These are phyloP conservation scores for Campoletis raptor DNA, from an alignment of 2,888 invertebrate species.

Conservation along the genomic window DNA sequence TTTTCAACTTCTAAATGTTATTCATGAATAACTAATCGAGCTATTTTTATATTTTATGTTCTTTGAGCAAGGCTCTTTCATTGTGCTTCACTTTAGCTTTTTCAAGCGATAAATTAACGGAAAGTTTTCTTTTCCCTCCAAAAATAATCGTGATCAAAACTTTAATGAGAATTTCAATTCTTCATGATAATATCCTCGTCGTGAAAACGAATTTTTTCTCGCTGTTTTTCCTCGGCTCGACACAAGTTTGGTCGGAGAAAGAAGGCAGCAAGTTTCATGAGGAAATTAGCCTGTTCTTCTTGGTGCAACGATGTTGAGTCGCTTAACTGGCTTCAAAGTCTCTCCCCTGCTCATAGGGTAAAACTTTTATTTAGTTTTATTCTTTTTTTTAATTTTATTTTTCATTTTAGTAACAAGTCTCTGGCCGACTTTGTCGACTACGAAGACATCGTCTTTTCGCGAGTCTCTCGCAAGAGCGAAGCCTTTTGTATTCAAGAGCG, in stretches of 20 bases:
- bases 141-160: conserved; percentile 1
- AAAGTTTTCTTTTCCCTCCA: background rate
- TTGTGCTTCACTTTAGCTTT: background rate
- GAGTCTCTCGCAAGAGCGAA: conserved; percentile 59
- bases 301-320: background rate
- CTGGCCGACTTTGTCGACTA: conserved; percentile 42
- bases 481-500: conserved; percentile 75
- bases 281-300: conserved; percentile 65
- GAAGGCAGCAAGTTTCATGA: conserved; percentile 61
- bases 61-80: background rate
- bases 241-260: conserved; percentile 22
- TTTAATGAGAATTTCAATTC: conserved; percentile 52
- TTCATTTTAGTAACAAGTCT: conserved; percentile 62
- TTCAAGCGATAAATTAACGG: conserved; percentile 2
- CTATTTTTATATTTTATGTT: background rate
- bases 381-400: conserved; percentile 23
- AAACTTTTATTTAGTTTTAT: conserved; percentile 52
- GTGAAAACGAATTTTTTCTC: conserved; percentile 37
- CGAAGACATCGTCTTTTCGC: conserved; percentile 34
- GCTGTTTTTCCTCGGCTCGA: background rate
- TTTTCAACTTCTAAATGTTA: background rate
- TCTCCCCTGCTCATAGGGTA: conserved; percentile 3
- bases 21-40: background rate
- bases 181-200: conserved; percentile 49
- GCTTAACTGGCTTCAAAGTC: conserved; percentile 15